phyloP scores from a whole-genome alignment of 2,113 vertebrate species.

The Melospiza melodia region DNA sequence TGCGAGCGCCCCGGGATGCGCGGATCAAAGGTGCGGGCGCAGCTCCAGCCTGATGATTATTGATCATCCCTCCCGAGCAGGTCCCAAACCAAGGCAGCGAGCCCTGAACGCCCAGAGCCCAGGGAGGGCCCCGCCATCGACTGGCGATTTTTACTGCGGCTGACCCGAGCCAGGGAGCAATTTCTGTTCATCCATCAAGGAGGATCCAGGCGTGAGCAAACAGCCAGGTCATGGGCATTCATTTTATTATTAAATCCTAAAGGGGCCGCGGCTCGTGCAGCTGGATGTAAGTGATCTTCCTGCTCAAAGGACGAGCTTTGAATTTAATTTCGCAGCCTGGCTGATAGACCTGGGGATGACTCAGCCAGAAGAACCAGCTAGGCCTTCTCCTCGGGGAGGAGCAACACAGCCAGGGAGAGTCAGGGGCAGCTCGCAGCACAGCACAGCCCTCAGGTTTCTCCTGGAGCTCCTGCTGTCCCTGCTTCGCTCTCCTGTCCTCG shows the following conservation, averaged over 20 bases:
- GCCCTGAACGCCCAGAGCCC: not conserved
- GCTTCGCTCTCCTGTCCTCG: not conserved
- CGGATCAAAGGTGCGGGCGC: slow-evolving; percentile 62
- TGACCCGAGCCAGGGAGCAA: slow-evolving; percentile 66
- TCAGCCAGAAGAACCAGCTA: slow-evolving; percentile 48
- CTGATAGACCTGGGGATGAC: slow-evolving; percentile 57
- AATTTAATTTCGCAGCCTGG: slow-evolving; percentile 59
- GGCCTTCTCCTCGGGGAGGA: not conserved
- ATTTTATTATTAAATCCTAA: slow-evolving; percentile 70
- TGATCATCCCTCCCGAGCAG: slow-evolving; percentile 54
- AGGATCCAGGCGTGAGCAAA: slow-evolving; percentile 65
- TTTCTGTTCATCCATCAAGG: slow-evolving; percentile 71
- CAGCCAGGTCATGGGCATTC: slow-evolving; percentile 64
- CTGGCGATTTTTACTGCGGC: slow-evolving; percentile 61
- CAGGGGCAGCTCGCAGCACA: not conserved
- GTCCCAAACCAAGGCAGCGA: slow-evolving; percentile 37
- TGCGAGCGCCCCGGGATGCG: slow-evolving; percentile 53
- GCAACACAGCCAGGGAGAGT: not conserved
- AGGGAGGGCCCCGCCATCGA: slow-evolving; percentile 52
- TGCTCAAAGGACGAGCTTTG: slow-evolving; percentile 49
- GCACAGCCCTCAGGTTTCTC: not conserved
- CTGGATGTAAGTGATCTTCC: slow-evolving; percentile 60
- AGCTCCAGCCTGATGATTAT: slow-evolving; percentile 64
- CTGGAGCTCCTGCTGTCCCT: not conserved
- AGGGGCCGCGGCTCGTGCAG: slow-evolving; percentile 29